phyloP scores from a whole-genome alignment of 2,113 vertebrate species.

The Albula glossodonta region DNA sequence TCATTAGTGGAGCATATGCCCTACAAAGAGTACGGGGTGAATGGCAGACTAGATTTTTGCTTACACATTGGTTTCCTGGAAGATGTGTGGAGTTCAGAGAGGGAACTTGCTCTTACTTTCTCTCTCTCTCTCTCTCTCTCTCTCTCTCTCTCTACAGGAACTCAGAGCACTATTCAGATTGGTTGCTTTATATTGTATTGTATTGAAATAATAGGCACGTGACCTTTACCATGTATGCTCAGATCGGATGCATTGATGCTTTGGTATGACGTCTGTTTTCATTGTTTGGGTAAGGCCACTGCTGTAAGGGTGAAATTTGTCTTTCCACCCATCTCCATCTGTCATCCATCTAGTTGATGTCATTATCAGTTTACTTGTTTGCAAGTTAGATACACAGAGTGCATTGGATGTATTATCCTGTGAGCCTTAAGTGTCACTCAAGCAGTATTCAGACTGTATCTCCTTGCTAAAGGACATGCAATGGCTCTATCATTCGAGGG shows the following conservation, averaged over 20 bases:
- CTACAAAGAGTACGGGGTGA: not conserved
- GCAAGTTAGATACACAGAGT: not conserved
- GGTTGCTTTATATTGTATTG: too few relatives aligned
- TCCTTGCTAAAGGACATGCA: not conserved
- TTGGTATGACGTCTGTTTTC: not conserved
- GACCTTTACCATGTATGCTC: constrained; percentile 53
- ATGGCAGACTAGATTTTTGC: not conserved
- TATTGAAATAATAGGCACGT: not conserved
- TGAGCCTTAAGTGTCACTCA: not conserved
- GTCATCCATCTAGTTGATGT: not conserved
- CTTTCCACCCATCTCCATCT: not conserved
- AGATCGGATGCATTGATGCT: not conserved
- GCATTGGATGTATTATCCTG: not conserved
- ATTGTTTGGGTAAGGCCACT: not conserved
- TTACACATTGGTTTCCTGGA: not conserved
- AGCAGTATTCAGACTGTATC: not conserved
- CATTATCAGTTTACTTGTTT: not conserved
- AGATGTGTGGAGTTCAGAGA: not conserved
- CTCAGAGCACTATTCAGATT: too few relatives aligned
- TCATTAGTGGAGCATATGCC: not conserved
- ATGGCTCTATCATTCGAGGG: not conserved
- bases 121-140: constrained; percentile 15
- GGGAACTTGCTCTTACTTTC: not conserved
- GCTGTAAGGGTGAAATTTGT: not conserved
- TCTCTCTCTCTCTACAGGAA: constrained; percentile 21